phyloP scores from a whole-genome alignment of 2,113 vertebrate species.

The Hippocampus guttulatus region DNA sequence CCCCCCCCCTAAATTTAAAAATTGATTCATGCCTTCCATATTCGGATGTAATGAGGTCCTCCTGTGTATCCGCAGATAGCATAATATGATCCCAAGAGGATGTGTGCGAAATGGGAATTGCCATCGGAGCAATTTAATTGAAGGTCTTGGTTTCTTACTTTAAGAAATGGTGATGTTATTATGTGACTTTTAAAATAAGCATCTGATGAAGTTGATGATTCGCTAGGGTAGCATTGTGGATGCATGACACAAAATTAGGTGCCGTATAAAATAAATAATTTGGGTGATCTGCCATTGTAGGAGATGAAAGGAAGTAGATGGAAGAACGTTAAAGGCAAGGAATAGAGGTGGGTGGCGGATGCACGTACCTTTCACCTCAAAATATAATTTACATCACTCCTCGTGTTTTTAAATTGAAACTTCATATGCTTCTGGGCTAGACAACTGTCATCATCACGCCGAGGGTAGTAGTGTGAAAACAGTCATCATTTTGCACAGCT shows the following conservation, averaged over 20 bases:
- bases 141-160: not conserved
- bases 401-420: not conserved
- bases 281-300: not conserved
- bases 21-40: too few relatives aligned
- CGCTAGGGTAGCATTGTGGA: not conserved
- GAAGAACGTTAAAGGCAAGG: not conserved
- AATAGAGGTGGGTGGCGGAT: not conserved
- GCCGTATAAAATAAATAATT: not conserved
- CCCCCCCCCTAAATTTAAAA: too few relatives aligned
- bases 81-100: not conserved
- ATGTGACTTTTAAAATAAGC: not conserved
- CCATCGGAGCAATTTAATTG: not conserved
- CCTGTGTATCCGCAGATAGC: too few relatives aligned
- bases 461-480: constrained; percentile 8
- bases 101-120: not conserved
- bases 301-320: not conserved
- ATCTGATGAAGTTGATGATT: not conserved
- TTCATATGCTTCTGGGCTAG: constrained; percentile 4
- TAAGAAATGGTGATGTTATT: not conserved
- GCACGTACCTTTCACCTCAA: not conserved
- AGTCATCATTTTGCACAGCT: not conserved
- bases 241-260: not conserved
- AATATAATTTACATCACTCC: not conserved
- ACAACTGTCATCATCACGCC: not conserved
- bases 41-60: too few relatives aligned